Conservation (phyloP, 2,888 invertebrate genomes). For the Podotricha telesiphe region DNA sequence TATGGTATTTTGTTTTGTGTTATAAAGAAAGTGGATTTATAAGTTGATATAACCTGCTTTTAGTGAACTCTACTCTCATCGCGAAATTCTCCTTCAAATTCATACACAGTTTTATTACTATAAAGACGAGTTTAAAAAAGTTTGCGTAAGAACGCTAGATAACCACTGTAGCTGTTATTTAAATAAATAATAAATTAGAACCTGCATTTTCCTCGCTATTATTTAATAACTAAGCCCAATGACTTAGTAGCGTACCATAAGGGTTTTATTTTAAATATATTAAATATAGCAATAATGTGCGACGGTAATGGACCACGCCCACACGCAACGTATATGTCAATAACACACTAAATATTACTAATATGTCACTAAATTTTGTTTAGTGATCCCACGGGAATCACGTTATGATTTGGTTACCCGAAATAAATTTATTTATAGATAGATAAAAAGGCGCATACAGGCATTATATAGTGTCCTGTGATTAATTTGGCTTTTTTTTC, state of each 20-base stretch:
- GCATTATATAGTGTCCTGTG: neutral
- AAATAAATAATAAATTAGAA: neutral
- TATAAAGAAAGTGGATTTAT: constrained; percentile 5
- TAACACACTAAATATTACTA: neutral
- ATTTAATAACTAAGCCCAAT: too few relatives aligned
- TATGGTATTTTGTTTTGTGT: constrained; percentile 26
- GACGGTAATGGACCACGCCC: neutral
- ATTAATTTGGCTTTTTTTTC: neutral
- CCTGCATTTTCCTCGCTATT: neutral
- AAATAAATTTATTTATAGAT: neutral
- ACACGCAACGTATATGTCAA: neutral
- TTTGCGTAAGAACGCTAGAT: too few relatives aligned
- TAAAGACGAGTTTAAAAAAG: too few relatives aligned
- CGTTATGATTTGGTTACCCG: neutral
- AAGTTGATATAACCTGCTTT: neutral
- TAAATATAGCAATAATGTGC: neutral
- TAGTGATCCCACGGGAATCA: constrained; percentile 10
- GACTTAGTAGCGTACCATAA: neutral
- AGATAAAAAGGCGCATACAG: neutral
- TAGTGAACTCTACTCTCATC: neutral
- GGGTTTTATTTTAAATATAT: neutral
- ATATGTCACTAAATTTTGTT: neutral
- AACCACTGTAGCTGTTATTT: too few relatives aligned
- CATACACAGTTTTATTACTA: too few relatives aligned
- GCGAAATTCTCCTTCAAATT: neutral